Evolutionary conservation across 2,888 invertebrate genomes (phyloP), one percentile per base, ranked within the genome.

Genomic region (Pollenia amentaria): DNA sequence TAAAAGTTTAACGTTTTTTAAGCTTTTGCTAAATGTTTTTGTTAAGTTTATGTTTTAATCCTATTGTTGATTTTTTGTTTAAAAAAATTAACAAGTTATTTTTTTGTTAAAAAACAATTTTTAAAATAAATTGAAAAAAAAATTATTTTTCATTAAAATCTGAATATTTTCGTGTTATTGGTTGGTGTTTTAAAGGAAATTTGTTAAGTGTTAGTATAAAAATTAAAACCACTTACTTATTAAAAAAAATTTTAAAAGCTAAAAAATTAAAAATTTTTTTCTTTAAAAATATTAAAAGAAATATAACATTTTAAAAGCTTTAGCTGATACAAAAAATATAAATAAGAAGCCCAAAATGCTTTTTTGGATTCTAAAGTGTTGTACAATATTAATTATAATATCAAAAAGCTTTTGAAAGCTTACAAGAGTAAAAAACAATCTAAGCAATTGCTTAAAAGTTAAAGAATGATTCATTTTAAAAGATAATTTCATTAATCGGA

Each of bases 141-240:
- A 29, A 38, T 69, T 60, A 40, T 60, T 62, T 53, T 38, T 21
- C 18, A 38, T 42, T 40, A 62, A 73, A 46, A 51, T 38, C 14
- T 48, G 6, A 69, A 79, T 62, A 67, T 79, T 18, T 46, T 65
- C 14, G 53, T 64, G 42, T 55, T 38, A 38, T 29, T 51, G 44
- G 72, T 62, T 78, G 76, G 69, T 75, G 73, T 40, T 3, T n/a
- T 67, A 57, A 16, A 57, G 16, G 4, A 57, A 53, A 48, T 75
- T 84, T 84, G 83, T 87, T 83, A 80, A 87, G 86, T 87, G 86
- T 87, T 83, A 87, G 86, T 87, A 87, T 83, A 79, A 46, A 12
- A 57, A 64, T 21, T 21, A 55, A 55, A 42, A 60, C 40, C 11
- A 40, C 3, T 44, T 18, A 21, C 1, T 29, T 46, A 57, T 14